A percentile compares a stretch with the other conserved stretches of the same genome.
Evolutionary conservation across 2,113 vertebrate species (phyloP).

Genomic region (Mormoops blainvillei): DNA sequence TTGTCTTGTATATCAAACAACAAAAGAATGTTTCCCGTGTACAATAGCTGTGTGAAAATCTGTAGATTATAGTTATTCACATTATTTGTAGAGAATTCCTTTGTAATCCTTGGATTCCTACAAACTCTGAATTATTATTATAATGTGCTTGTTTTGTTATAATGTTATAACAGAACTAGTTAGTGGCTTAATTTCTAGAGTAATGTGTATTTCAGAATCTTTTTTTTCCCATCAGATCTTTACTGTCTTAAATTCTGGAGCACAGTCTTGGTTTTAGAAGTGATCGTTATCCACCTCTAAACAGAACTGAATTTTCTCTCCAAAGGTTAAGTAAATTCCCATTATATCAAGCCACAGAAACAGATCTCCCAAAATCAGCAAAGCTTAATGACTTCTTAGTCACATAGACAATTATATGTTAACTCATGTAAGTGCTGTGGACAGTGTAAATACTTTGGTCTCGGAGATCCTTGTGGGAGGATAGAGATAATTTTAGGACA

Average conservation of each 20-base stretch:
- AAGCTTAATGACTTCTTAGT: background rate
- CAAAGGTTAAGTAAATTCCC: background rate
- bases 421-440: background rate
- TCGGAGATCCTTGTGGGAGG: background rate
- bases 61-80: background rate
- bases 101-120: background rate
- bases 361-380: background rate
- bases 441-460: background rate
- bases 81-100: background rate
- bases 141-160: background rate
- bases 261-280: background rate
- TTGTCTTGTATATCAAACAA: background rate
- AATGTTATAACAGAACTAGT: background rate
- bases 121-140: background rate
- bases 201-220: background rate
- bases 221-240: background rate
- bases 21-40: background rate
- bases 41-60: background rate
- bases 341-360: background rate
- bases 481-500: background rate
- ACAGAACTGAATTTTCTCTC: background rate
- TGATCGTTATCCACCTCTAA: background rate
- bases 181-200: background rate
- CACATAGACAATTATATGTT: background rate
- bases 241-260: background rate